Percentiles rank a stretch among this genome's conserved stretches.
These are phyloP conservation scores for Phyllotreta cruciferae DNA, from an alignment of 2,888 invertebrate genomes.

Conservation along the genomic window DNA sequence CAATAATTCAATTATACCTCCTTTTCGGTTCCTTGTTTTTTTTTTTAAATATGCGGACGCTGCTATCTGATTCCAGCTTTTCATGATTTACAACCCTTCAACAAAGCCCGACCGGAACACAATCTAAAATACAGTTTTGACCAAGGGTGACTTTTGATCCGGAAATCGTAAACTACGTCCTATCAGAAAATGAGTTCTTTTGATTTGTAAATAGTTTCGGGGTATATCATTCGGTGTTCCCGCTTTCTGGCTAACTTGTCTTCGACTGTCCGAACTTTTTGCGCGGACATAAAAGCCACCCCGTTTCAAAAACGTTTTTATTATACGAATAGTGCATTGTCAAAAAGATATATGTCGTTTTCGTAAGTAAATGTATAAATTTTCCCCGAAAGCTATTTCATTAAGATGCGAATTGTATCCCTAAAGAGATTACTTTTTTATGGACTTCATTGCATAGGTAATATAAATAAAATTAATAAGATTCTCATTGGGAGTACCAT, in stretches of 20 bases:
- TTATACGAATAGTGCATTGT: constrained; percentile 13
- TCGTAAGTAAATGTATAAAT: constrained; percentile 11
- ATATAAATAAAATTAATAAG: constrained; percentile 15
- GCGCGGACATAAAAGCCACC: constrained; percentile 2
- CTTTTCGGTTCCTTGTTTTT: too few relatives aligned
- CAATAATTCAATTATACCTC: too few relatives aligned
- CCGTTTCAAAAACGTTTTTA: constrained; percentile 7
- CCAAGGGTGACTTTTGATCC: constrained; percentile 16
- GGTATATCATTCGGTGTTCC: not conserved
- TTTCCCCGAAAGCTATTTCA: constrained; percentile 16
- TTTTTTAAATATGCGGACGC: not conserved
- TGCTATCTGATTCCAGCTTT: constrained; percentile 2
- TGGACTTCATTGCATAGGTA: not conserved
- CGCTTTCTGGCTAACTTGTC: constrained; percentile 9
- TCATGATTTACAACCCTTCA: constrained; percentile 11
- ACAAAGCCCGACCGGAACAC: constrained; percentile 10
- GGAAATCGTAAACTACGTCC: constrained; percentile 13
- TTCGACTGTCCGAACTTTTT: constrained; percentile 13
- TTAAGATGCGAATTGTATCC: constrained; percentile 10
- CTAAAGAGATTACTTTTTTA: too few relatives aligned
- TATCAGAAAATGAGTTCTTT: constrained; percentile 20
- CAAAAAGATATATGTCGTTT: constrained; percentile 17
- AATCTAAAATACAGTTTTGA: constrained; percentile 9
- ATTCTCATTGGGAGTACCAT: not conserved
- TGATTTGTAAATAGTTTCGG: constrained; percentile 16